Evolutionary conservation across 2,888 invertebrate species (phyloP).

Genomic region (Oasisia sp.): DNA sequence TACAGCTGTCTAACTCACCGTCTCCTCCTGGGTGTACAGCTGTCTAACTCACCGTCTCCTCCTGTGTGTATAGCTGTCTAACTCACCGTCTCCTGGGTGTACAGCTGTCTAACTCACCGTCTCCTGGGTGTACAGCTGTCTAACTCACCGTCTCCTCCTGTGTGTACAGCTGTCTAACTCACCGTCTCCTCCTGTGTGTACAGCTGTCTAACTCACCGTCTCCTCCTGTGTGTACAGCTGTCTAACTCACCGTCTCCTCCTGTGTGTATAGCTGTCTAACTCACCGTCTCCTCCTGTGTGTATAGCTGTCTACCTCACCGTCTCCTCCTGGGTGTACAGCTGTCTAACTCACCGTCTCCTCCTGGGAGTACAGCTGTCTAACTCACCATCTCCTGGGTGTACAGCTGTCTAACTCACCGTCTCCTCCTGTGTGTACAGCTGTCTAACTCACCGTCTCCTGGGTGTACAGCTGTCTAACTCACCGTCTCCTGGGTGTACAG

Average conservation of each 20-base stretch:
- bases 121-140: conserved; percentile 70
- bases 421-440: conserved; percentile 69
- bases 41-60: conserved; percentile 68
- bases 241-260: conserved; percentile 63
- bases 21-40: conserved; percentile 67
- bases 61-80: conserved; percentile 71
- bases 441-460: no score
- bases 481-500: conserved; percentile 67
- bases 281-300: no score
- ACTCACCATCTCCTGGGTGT: no score
- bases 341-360: conserved; percentile 68
- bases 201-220: no score
- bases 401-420: conserved; percentile 52
- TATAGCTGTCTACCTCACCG: conserved; percentile 51
- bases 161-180: conserved; percentile 25
- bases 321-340: conserved; percentile 67
- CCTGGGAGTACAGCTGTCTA: conserved; percentile 71
- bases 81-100: no score
- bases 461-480: conserved; percentile 25
- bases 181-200: conserved; percentile 67
- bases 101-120: conserved; percentile 52
- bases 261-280: conserved; percentile 71
- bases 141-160: no score
- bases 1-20: conserved; percentile 51
- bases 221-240: no score